These are phyloP conservation scores for Otocyon megalotis DNA, from an alignment of 2,113 vertebrate species.

Conservation along the genomic window DNA sequence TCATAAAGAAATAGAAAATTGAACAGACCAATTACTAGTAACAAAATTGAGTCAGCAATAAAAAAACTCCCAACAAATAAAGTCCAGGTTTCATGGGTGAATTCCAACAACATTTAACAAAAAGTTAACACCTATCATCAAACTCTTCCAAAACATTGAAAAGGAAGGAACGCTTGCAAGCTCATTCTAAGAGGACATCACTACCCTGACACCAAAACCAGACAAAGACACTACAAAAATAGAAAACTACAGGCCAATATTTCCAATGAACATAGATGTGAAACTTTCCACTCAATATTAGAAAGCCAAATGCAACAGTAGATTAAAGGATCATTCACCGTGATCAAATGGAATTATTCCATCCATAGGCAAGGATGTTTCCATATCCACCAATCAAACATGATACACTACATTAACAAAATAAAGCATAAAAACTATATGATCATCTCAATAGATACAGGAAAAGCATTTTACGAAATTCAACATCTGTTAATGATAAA, in stretches of 20 bases:
- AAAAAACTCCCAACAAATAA: not conserved
- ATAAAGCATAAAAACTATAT: not conserved
- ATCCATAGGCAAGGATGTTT: not conserved
- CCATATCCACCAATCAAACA: not conserved
- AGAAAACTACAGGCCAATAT: not conserved
- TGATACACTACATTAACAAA: not conserved
- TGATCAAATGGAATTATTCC: not conserved
- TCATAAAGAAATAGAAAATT: not conserved
- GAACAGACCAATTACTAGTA: not conserved
- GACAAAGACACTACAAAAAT: not conserved
- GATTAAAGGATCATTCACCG: not conserved
- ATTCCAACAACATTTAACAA: not conserved
- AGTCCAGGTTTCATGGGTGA: not conserved
- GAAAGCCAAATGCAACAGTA: not conserved
- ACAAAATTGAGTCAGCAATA: not conserved
- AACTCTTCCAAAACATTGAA: not conserved
- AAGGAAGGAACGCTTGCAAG: not conserved
- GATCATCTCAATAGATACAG: not conserved
- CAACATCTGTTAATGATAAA: not conserved
- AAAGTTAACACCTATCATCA: not conserved
- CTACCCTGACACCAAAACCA: not conserved
- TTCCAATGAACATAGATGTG: not conserved
- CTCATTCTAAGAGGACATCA: not conserved
- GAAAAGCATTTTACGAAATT: not conserved
- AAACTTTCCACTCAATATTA: not conserved